A percentile compares a stretch with the other conserved stretches of the same genome.
Conservation (phyloP, 37 sponge, comb jelly and placozoan genomes). For the Halichondria panicea region DNA sequence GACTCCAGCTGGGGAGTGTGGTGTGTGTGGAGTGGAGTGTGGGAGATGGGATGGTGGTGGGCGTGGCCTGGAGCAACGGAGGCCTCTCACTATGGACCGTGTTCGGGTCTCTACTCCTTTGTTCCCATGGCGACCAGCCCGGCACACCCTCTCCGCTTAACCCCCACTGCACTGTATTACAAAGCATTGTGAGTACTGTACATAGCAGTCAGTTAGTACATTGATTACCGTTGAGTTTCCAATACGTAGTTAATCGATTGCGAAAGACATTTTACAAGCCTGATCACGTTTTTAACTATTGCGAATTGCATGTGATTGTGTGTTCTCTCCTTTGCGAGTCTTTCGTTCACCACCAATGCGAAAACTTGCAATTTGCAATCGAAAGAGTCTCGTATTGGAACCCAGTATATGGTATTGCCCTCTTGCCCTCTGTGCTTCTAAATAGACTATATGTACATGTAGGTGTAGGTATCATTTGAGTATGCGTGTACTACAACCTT, state of each 20-base stretch:
- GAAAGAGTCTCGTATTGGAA: no score
- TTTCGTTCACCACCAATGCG: no score
- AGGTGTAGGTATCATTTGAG: no score
- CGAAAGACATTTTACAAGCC: no score
- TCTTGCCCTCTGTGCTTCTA: neutral
- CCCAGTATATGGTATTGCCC: no score
- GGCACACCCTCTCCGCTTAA: conserved; percentile 64
- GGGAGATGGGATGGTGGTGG: conserved; percentile 64
- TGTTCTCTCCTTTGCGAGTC: no score
- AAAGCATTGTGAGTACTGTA: conserved; percentile 26
- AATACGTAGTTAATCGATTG: no score
- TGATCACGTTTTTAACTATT: no score
- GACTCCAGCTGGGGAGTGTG: conserved; percentile 60
- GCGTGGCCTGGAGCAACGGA: conserved; percentile 80
- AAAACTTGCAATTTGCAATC: no score
- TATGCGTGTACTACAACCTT: neutral
- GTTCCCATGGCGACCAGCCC: conserved; percentile 71
- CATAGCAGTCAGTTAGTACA: neutral
- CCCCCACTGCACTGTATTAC: conserved; percentile 49
- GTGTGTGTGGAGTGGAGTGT: conserved; percentile 68
- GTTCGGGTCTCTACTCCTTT: conserved; percentile 80
- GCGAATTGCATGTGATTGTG: no score
- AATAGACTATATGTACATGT: neutral
- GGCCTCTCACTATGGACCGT: conserved; percentile 80
- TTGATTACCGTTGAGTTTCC: no score